A percentile compares a stretch with the other conserved stretches of the same genome.
Conservation (phyloP, 1,140 invertebrate genomes). For the Elysia chlorotica region DNA sequence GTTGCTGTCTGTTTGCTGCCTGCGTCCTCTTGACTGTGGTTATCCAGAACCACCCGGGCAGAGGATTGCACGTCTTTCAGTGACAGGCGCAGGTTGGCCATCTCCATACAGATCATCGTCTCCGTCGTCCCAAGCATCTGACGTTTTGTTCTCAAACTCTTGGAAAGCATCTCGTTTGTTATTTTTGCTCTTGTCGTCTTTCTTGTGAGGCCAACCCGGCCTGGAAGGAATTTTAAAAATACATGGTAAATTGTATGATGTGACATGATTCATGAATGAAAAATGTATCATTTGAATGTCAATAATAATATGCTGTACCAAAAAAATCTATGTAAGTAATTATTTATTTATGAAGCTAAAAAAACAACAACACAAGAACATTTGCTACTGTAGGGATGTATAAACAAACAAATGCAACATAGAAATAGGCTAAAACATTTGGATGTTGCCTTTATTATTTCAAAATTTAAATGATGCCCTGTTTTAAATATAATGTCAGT, state of each 20-base stretch:
- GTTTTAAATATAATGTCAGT: too few species aligned
- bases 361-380: too few species aligned
- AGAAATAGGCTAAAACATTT: too few species aligned
- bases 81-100: slow-evolving; percentile 60
- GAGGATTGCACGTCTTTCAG: slow-evolving; percentile 54
- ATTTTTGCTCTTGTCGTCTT: slow-evolving; percentile 40
- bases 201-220: slow-evolving; percentile 29
- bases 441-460: too few species aligned
- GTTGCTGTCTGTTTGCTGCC: slow-evolving; percentile 31
- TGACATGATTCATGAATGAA: too few species aligned
- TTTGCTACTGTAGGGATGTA: too few species aligned
- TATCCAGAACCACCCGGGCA: slow-evolving; percentile 61
- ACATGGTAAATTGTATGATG: neutral
- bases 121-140: slow-evolving; percentile 94
- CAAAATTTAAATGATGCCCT: too few species aligned
- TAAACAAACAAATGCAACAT: too few species aligned
- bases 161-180: slow-evolving; percentile 75
- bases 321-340: too few species aligned
- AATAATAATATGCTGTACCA: too few species aligned
- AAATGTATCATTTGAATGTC: too few species aligned
- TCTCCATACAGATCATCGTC: slow-evolving; percentile 81
- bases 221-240: neutral
- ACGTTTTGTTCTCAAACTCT: slow-evolving; percentile 93
- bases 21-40: slow-evolving; percentile 41
- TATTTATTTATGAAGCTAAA: too few species aligned